Evolutionary conservation across 1,140 invertebrate species (phyloP), one percentile per base, ranked within the genome.

Genomic region (Heliconius congener): DNA sequence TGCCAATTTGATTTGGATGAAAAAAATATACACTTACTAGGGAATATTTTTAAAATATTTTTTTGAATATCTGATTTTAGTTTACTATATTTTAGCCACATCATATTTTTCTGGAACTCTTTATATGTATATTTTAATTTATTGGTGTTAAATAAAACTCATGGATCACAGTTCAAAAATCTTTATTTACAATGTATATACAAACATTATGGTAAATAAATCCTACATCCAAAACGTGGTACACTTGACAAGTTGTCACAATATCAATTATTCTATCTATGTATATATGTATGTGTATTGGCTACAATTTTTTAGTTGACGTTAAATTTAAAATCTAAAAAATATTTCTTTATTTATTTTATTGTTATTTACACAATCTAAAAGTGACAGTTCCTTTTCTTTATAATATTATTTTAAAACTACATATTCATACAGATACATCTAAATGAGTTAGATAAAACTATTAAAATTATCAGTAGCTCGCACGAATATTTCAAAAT

Each of bases 101-200:
- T 39, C 9, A 39, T 42, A 46, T 46, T 16, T 46, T 46, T 13
- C 42, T 46, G 0, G 42, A 16, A 46, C 3, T 13, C 3, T 46
- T 46, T 46, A 9, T 23, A 2, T 57, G 1, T 57, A 57, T 57
- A 9, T 57, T n/a, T 57, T 57, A 23, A n/a, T 57, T 11, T 57
- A 1, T n/a, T 57, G 9, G 55, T 13, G 4, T 60, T n/a, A 71
- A 55, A 71, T n/a, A 74, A 79, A 70, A 66, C 11, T 16, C 34
- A 77, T 8, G 27, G 0, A 2, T 30, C 74, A 76, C 74, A 76
- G 60, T 80, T 80, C 78, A 70, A 76, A 80, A 77, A 76, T 27
- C 13, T 80, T 80, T 80, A 80, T 80, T 80, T 80, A 80, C 78
- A 80, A 23, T 70, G 34, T 76, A 80, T 80, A 42, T 80, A 80